A percentile compares a stretch with the other conserved stretches of the same genome.
phyloP scores from a whole-genome alignment of 2,797 vertebrate genomes.

The Sebastes miniatus region DNA sequence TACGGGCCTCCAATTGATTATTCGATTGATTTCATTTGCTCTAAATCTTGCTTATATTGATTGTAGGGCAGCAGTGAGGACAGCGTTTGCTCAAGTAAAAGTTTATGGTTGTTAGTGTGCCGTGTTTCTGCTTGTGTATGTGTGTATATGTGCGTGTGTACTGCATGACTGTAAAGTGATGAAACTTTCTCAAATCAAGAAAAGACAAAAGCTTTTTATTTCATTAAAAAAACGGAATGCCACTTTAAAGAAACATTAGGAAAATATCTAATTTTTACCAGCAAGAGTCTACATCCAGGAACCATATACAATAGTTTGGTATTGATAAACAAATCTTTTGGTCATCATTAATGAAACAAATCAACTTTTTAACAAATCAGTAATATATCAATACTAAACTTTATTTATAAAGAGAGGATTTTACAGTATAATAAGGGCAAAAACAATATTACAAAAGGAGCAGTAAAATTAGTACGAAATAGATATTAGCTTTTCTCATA shows the following conservation, averaged over 20 bases:
- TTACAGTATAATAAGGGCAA: slow-evolving; percentile 20
- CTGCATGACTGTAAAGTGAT: slow-evolving; percentile 1
- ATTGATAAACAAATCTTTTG: slow-evolving; percentile 18
- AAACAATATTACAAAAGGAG: slow-evolving; percentile 35
- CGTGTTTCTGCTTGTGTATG: background rate
- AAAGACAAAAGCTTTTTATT: slow-evolving; percentile 49
- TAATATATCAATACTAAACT: slow-evolving; percentile 25
- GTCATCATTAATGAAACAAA: slow-evolving; percentile 7
- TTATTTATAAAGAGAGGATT: slow-evolving; percentile 41
- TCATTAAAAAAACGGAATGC: slow-evolving; percentile 25
- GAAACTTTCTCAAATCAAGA: slow-evolving; percentile 11
- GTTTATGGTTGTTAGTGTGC: slow-evolving; percentile 11
- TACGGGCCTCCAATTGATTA: slow-evolving; percentile 57
- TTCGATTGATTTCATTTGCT: slow-evolving; percentile 51
- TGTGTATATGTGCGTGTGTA: background rate
- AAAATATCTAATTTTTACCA: slow-evolving; percentile 42
- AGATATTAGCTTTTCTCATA: slow-evolving; percentile 27
- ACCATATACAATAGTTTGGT: slow-evolving; percentile 14
- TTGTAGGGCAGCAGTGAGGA: slow-evolving; percentile 22
- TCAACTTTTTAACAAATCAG: background rate
- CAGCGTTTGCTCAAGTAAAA: slow-evolving; percentile 16
- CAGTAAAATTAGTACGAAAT: slow-evolving; percentile 41
- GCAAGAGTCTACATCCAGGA: slow-evolving; percentile 21
- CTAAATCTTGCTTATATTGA: slow-evolving; percentile 62
- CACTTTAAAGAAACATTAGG: slow-evolving; percentile 46